These are phyloP conservation scores for Nothobranchius kuhntae DNA, from an alignment of 2,113 vertebrate genomes.

Conservation along the genomic window DNA sequence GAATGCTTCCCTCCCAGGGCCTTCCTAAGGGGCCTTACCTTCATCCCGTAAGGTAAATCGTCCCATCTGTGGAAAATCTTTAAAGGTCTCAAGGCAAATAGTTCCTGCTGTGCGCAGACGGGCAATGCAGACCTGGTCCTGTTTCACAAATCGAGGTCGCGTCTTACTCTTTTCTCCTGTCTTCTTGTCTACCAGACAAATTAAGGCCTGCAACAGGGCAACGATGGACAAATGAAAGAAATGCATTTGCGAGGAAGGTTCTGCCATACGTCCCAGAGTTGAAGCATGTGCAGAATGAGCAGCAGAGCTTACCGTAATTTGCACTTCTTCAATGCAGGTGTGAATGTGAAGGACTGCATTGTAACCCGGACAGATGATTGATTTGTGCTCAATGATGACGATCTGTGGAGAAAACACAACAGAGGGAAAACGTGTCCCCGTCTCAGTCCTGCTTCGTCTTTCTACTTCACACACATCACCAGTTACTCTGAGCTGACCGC, in stretches of 20 bases:
- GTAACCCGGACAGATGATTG: slow-evolving; percentile 99
- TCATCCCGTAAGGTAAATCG: slow-evolving; percentile 97
- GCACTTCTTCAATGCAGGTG: slow-evolving; percentile 98
- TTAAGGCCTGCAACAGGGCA: slow-evolving; percentile 85
- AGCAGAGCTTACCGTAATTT: slow-evolving; percentile 87
- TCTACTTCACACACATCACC: no score
- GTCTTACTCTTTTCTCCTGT: slow-evolving; percentile 96
- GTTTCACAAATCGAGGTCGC: slow-evolving; percentile 96
- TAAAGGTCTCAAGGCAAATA: slow-evolving; percentile 99
- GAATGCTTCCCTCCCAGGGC: background rate
- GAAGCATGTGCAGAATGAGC: background rate
- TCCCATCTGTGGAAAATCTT: slow-evolving; percentile 99
- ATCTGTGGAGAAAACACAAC: slow-evolving; percentile 76
- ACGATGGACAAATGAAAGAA: background rate
- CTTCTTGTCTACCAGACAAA: slow-evolving; percentile 99
- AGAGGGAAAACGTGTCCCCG: no score
- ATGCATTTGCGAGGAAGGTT: no score
- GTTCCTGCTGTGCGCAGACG: slow-evolving; percentile 93
- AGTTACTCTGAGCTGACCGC: no score
- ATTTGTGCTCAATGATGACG: slow-evolving; percentile 99
- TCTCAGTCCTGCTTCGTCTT: no score
- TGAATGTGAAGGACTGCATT: slow-evolving; percentile 98
- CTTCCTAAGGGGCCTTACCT: slow-evolving; percentile 76
- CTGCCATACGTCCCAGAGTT: background rate
- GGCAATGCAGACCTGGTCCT: slow-evolving; percentile 98